These are phyloP conservation scores for Prunella fulvescens DNA, from an alignment of 2,113 vertebrate genomes.

Conservation along the genomic window DNA sequence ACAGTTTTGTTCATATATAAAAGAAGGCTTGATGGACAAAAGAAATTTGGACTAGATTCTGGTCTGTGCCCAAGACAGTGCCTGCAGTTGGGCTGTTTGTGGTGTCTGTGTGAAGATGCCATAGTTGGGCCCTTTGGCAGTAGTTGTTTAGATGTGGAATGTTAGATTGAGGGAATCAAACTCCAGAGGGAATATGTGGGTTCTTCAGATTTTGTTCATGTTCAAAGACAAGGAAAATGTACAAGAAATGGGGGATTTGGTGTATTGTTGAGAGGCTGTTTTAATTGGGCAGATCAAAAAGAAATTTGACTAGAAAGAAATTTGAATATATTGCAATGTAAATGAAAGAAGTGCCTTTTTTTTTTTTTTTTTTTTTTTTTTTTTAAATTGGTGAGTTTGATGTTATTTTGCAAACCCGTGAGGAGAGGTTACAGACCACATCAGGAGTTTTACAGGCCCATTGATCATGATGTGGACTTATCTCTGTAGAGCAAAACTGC, in stretches of 20 bases:
- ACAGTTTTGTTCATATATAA: not conserved
- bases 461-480: slow-evolving; percentile 62
- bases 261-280: not conserved
- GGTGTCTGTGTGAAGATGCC: not conserved
- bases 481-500: slow-evolving; percentile 66
- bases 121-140: not conserved
- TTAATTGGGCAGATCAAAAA: not conserved
- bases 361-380: not conserved
- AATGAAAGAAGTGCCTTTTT: not conserved
- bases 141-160: not conserved
- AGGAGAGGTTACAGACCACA: slow-evolving; percentile 55
- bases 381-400: not conserved
- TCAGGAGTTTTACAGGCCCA: slow-evolving; percentile 30
- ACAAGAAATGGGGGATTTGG: not conserved
- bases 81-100: not conserved
- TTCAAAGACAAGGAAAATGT: not conserved
- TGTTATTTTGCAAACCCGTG: slow-evolving; percentile 7
- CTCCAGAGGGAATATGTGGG: not conserved
- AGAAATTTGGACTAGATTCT: not conserved
- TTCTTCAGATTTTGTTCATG: not conserved
- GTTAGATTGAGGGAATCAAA: not conserved
- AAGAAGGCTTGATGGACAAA: not conserved
- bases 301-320: not conserved
- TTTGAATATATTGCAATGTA: not conserved
- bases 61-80: not conserved